Conservation (phyloP, 2,113 vertebrate species). For the Halcyon malimbica region DNA sequence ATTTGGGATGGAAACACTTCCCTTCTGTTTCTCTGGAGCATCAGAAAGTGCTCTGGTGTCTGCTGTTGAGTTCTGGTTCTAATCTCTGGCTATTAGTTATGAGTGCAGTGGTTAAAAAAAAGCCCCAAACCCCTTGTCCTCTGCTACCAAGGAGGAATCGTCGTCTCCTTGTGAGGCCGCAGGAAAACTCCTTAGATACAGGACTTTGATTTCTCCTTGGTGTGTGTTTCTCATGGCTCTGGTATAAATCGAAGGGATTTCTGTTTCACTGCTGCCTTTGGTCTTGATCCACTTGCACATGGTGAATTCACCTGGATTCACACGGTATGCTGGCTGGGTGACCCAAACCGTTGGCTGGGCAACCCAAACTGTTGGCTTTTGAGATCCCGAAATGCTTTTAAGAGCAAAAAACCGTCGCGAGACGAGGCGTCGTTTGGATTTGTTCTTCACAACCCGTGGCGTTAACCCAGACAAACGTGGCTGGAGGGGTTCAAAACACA, state of each 20-base stretch:
- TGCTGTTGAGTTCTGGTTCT: neutral
- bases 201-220: slow-evolving; percentile 28
- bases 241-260: slow-evolving; percentile 55
- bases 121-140: neutral
- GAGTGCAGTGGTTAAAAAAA: neutral
- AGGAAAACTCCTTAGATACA: neutral
- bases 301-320: slow-evolving; percentile 65
- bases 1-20: neutral
- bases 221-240: slow-evolving; percentile 33
- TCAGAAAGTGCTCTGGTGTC: slow-evolving; percentile 1
- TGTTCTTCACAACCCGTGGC: slow-evolving; percentile 59
- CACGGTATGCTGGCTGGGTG: slow-evolving; percentile 48
- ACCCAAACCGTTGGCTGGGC: neutral
- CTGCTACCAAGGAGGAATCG: neutral
- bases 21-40: slow-evolving; percentile 10
- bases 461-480: slow-evolving; percentile 22
- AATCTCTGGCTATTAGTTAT: neutral
- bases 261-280: slow-evolving; percentile 65
- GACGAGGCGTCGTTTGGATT: slow-evolving; percentile 65
- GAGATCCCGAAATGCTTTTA: slow-evolving; percentile 66
- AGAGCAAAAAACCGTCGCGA: slow-evolving; percentile 67
- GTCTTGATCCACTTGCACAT: slow-evolving; percentile 62
- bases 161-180: slow-evolving; percentile 30
- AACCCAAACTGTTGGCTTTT: slow-evolving; percentile 33
- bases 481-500: neutral